A percentile compares a stretch with the other conserved stretches of the same genome.
These are phyloP conservation scores for Amblyjoppa proteus DNA, from an alignment of 2,888 invertebrate genomes.

Conservation along the genomic window DNA sequence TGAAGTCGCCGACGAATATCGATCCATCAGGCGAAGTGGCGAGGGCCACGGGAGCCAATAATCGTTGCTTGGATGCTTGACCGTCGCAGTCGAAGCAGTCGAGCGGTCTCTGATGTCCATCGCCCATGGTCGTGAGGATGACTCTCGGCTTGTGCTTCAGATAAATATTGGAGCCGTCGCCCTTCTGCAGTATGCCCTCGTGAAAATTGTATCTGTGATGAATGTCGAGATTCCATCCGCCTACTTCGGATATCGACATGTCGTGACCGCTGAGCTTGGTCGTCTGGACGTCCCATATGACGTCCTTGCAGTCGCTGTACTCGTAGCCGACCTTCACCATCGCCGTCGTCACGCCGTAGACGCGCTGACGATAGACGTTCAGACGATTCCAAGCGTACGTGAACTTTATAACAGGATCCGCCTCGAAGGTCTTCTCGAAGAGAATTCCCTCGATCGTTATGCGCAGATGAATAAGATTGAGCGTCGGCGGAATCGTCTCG, in stretches of 20 bases:
- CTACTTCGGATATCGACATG: slow-evolving; percentile 98
- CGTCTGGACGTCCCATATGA: slow-evolving; percentile 98
- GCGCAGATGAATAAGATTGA: slow-evolving; percentile 95
- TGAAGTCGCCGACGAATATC: slow-evolving; percentile 98
- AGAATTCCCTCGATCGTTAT: slow-evolving; percentile 98
- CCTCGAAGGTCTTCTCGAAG: slow-evolving; percentile 97
- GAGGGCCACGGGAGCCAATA: slow-evolving; percentile 96
- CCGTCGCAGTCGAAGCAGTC: slow-evolving; percentile 94
- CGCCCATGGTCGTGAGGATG: slow-evolving; percentile 96
- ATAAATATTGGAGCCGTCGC: slow-evolving; percentile 98
- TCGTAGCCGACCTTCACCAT: slow-evolving; percentile 98
- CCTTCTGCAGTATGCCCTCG: slow-evolving; percentile 98
- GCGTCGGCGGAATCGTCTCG: slow-evolving; percentile 91
- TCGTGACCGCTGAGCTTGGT: slow-evolving; percentile 98
- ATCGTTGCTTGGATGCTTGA: slow-evolving; percentile 91
- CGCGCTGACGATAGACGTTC: slow-evolving; percentile 98
- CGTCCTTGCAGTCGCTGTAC: slow-evolving; percentile 95
- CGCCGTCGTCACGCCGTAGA: slow-evolving; percentile 98
- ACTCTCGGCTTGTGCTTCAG: slow-evolving; percentile 96
- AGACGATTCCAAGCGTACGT: slow-evolving; percentile 99
- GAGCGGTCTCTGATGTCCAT: slow-evolving; percentile 94
- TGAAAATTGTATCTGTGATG: slow-evolving; percentile 99
- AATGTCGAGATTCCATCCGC: slow-evolving; percentile 99
- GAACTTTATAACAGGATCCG: slow-evolving; percentile 98
- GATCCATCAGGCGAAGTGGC: slow-evolving; percentile 97